Conservation (phyloP, 2,888 invertebrate genomes). For the Escarpia spicata region DNA sequence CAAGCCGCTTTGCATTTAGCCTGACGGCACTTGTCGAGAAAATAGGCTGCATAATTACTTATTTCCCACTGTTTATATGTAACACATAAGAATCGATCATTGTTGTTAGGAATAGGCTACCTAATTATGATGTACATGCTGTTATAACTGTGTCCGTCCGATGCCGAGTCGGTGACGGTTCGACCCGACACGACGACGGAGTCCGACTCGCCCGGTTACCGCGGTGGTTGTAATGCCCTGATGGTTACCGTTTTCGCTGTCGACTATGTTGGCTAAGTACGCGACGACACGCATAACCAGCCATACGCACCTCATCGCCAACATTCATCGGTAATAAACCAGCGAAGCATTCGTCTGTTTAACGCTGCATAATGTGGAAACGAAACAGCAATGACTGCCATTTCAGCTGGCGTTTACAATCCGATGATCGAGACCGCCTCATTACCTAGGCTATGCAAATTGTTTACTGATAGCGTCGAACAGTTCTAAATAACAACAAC, state of each 20-base stretch:
- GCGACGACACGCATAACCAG: conserved; percentile 3
- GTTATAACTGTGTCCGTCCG: neutral
- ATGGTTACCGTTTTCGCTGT: neutral
- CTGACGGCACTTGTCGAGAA: neutral
- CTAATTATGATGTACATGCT: neutral
- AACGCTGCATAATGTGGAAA: neutral
- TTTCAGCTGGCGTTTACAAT: neutral
- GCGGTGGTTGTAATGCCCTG: neutral
- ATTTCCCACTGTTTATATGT: neutral
- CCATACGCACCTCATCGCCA: neutral
- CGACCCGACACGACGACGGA: neutral
- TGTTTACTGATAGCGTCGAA: neutral
- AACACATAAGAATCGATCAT: neutral
- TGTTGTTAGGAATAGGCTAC: neutral
- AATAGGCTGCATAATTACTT: neutral
- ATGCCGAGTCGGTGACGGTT: neutral
- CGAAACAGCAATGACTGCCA: neutral
- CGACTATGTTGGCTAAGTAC: neutral
- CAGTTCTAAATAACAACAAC: conserved; percentile 13
- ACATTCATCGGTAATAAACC: neutral
- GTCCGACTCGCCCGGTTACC: neutral
- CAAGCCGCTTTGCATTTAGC: neutral
- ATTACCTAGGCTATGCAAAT: conserved; percentile 16
- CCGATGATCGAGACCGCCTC: neutral
- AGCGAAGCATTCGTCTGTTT: neutral